Evolutionary conservation across 2,113 vertebrate genomes (phyloP).

Genomic region (Cheirogaleus medius): DNA sequence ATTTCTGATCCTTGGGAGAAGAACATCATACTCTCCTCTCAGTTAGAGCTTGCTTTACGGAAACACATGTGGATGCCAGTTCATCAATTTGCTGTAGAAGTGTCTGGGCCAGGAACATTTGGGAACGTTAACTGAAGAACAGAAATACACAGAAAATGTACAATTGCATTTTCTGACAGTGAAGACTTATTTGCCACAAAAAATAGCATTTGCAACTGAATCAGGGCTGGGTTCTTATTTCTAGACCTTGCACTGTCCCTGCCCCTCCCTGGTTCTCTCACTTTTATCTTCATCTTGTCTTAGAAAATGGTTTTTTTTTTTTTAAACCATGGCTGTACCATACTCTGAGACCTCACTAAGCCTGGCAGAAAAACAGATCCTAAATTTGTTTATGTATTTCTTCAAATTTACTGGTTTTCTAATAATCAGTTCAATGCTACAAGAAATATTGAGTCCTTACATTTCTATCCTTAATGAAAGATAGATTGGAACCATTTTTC

Average conservation of each 20-base stretch:
- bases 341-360: not conserved
- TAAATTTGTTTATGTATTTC: not conserved
- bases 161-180: not conserved
- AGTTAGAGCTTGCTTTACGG: slow-evolving; percentile 37
- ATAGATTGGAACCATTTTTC: not conserved
- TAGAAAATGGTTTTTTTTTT: not conserved
- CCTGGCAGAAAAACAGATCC: not conserved
- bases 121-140: not conserved
- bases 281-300: not conserved
- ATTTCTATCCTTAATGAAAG: slow-evolving; percentile 7
- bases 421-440: not conserved
- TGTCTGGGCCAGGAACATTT: not conserved
- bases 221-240: not conserved
- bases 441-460: not conserved
- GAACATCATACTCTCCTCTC: slow-evolving; percentile 40
- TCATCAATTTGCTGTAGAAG: slow-evolving; percentile 37
- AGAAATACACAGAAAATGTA: not conserved
- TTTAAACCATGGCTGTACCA: not conserved
- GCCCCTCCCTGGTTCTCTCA: not conserved
- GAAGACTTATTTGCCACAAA: not conserved
- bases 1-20: slow-evolving; percentile 71
- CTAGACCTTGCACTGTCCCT: not conserved
- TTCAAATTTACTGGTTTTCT: not conserved
- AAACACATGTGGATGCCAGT: slow-evolving; percentile 49
- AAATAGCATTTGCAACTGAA: rapidly evolving